Evolutionary conservation across 2,888 invertebrate species (phyloP).

Genomic region (Dolichopus griseipennis): DNA sequence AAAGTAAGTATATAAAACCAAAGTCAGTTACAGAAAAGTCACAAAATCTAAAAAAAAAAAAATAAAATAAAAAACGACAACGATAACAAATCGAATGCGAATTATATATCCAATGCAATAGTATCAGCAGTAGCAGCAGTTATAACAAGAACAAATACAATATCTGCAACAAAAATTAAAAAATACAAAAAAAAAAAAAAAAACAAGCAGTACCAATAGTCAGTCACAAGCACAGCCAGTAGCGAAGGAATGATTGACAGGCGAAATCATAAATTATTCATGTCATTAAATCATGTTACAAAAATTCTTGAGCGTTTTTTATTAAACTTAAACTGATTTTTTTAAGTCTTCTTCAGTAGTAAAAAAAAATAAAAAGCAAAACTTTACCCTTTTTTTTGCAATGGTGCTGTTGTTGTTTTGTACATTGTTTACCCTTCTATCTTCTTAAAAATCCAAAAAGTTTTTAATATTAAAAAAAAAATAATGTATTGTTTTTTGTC

Average conservation of each 20-base stretch:
- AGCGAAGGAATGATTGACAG: conserved; percentile 38
- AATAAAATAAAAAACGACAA: not conserved
- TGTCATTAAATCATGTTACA: conserved; percentile 46
- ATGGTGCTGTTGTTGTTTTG: not conserved
- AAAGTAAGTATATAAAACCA: not conserved
- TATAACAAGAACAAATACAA: no score
- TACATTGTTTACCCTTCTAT: conserved; percentile 17
- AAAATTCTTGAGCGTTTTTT: conserved; percentile 31
- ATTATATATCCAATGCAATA: not conserved
- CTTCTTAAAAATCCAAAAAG: no score
- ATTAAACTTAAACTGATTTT: conserved; percentile 13
- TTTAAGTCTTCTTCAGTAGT: conserved; percentile 7
- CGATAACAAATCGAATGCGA: not conserved
- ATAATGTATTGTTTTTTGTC: no score
- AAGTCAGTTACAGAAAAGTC: not conserved
- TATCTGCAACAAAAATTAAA: no score
- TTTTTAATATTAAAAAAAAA: no score
- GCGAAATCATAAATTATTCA: conserved; percentile 45
- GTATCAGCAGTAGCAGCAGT: not conserved
- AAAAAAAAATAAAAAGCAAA: not conserved
- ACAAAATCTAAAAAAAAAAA: not conserved
- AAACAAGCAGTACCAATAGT: not conserved
- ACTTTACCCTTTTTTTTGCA: no score
- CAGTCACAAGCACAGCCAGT: conserved; percentile 2
- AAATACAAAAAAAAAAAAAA: no score